Evolutionary conservation across 2,888 invertebrate species (phyloP).

Genomic region (Lapara coniferarum): DNA sequence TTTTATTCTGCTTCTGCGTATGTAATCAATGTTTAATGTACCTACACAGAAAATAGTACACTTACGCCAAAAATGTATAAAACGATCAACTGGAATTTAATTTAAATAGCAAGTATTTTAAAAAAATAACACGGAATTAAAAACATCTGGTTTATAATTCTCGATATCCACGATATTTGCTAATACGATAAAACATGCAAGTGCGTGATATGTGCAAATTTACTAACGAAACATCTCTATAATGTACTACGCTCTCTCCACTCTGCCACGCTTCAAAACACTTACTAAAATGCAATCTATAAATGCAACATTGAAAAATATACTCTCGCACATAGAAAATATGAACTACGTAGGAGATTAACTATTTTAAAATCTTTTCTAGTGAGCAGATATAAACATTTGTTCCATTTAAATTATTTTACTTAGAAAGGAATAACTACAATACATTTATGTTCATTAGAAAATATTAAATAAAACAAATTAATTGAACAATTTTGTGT

Average conservation of each 20-base stretch:
- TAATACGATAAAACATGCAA: constrained; percentile 51
- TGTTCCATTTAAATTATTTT: not conserved
- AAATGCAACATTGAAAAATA: constrained; percentile 34
- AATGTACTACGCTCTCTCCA: not conserved
- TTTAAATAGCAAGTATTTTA: too few relatives aligned
- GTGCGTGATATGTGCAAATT: constrained; percentile 66
- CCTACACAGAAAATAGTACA: not conserved
- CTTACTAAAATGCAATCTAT: not conserved
- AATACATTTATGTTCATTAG: not conserved
- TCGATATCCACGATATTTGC: not conserved
- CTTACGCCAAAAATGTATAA: not conserved
- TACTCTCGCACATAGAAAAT: constrained; percentile 24
- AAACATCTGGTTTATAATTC: constrained; percentile 1
- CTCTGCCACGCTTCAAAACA: not conserved
- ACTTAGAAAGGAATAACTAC: not conserved
- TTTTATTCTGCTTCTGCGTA: not conserved
- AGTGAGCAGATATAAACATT: not conserved
- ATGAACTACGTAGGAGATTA: not conserved
- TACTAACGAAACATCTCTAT: constrained; percentile 33
- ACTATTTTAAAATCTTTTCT: not conserved
- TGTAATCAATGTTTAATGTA: not conserved
- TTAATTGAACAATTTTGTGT: not conserved
- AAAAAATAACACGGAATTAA: not conserved
- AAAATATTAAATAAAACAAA: not conserved
- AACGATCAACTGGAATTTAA: not conserved